Percentiles rank a stretch among this genome's conserved stretches.
These are phyloP conservation scores for Diuraphis noxia DNA, from an alignment of 1,140 invertebrate species.

Conservation along the genomic window DNA sequence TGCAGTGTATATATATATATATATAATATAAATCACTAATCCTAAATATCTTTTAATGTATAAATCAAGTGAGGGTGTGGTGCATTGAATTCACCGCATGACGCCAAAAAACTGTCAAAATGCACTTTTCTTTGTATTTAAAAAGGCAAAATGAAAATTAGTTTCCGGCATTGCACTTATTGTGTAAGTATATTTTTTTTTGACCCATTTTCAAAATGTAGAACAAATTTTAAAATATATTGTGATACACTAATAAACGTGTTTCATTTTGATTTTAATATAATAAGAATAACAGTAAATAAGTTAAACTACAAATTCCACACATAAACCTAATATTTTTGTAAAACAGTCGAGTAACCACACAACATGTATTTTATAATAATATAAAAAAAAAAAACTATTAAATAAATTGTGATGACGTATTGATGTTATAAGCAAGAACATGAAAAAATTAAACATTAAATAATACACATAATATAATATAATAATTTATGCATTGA, in stretches of 20 bases:
- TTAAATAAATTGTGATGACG: too few relatives aligned
- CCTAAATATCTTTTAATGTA: not conserved
- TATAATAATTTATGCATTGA: not conserved
- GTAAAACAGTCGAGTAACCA: not conserved
- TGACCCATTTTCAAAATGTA: not conserved
- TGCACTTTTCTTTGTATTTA: not conserved
- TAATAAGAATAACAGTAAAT: slow-evolving; percentile 36
- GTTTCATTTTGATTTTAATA: not conserved
- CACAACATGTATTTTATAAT: not conserved
- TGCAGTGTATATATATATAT: not conserved
- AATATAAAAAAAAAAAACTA: not conserved
- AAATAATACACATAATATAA: not conserved
- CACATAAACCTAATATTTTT: slow-evolving; percentile 1
- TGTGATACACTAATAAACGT: not conserved
- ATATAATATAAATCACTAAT: not conserved
- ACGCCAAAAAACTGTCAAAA: slow-evolving; percentile 6
- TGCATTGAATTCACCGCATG: not conserved
- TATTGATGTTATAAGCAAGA: not conserved
- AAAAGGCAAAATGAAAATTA: not conserved
- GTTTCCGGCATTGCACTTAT: not conserved
- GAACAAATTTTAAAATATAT: not conserved
- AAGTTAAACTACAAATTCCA: slow-evolving; percentile 19
- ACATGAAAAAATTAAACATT: not conserved
- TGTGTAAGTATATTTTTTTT: not conserved
- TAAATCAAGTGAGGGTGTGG: not conserved